phyloP scores from a whole-genome alignment of 92 coral and sea anemone genomes.

The Palythoa caribaeorum region DNA sequence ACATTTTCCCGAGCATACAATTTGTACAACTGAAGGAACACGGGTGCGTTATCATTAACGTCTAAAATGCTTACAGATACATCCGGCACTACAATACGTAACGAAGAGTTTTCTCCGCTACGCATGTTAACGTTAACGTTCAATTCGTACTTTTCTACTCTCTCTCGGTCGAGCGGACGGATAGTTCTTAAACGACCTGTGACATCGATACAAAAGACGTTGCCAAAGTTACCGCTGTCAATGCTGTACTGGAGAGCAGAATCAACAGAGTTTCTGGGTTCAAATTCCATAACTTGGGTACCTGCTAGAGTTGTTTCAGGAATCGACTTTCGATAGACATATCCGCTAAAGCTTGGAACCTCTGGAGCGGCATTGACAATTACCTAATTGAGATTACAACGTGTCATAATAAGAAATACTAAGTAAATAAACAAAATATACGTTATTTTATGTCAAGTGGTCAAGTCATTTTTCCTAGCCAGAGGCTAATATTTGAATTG shows the following conservation, averaged over 20 bases:
- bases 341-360: constrained; percentile 48
- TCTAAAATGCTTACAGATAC: constrained; percentile 72
- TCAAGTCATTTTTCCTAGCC: no score
- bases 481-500: no score
- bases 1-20: constrained; percentile 78
- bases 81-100: constrained; percentile 63
- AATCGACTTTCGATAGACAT: constrained; percentile 40
- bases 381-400: no score
- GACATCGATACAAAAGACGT: constrained; percentile 85
- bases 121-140: constrained; percentile 66
- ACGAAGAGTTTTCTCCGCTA: constrained; percentile 49
- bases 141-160: constrained; percentile 59
- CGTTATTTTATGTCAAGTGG: no score
- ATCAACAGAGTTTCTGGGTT: constrained; percentile 44
- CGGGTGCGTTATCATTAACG: constrained; percentile 88
- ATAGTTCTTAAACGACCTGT: constrained; percentile 73
- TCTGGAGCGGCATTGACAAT: constrained; percentile 56
- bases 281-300: constrained; percentile 37
- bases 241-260: constrained; percentile 75
- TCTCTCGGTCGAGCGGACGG: constrained; percentile 79
- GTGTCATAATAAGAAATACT: no score
- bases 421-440: no score
- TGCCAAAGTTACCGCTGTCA: constrained; percentile 69
- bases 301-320: constrained; percentile 71
- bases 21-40: constrained; percentile 67